Conservation (phyloP, 2,888 invertebrate species). For the Spisula subtruncata region DNA sequence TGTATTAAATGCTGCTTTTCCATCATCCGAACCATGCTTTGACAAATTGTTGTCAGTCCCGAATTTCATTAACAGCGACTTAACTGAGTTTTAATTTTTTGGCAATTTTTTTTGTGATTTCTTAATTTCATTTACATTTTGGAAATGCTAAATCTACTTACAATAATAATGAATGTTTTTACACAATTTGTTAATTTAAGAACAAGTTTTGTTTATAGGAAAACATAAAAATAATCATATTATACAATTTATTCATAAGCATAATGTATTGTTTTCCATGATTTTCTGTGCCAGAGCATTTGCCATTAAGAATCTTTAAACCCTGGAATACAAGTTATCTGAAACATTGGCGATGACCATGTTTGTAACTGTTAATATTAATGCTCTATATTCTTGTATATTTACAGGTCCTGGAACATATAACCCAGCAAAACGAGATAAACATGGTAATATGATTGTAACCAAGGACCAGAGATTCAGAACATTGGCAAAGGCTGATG, state of each 20-base stretch:
- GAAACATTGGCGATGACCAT: not conserved
- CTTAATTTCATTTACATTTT: too few relatives aligned
- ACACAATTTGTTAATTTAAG: not conserved
- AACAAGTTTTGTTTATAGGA: not conserved
- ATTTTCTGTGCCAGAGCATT: not conserved
- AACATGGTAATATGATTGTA: conserved; percentile 83
- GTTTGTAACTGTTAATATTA: not conserved
- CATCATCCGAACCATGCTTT: not conserved
- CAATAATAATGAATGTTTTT: too few relatives aligned
- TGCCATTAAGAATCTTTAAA: not conserved
- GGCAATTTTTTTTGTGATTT: not conserved
- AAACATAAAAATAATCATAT: too few relatives aligned
- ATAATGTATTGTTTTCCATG: not conserved
- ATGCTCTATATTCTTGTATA: conserved; percentile 4
- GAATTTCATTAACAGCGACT: not conserved
- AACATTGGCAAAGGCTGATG: conserved; percentile 75
- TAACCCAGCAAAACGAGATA: conserved; percentile 59
- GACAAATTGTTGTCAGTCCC: conserved; percentile 3
- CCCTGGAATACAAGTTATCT: not conserved
- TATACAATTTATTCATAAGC: too few relatives aligned
- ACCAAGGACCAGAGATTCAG: conserved; percentile 84
- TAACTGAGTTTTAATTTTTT: not conserved
- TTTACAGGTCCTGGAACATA: conserved; percentile 81
- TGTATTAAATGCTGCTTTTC: not conserved
- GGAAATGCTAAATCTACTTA: too few relatives aligned